Evolutionary conservation across 1,140 invertebrate genomes (phyloP).

Genomic region (Antheraea mylitta): DNA sequence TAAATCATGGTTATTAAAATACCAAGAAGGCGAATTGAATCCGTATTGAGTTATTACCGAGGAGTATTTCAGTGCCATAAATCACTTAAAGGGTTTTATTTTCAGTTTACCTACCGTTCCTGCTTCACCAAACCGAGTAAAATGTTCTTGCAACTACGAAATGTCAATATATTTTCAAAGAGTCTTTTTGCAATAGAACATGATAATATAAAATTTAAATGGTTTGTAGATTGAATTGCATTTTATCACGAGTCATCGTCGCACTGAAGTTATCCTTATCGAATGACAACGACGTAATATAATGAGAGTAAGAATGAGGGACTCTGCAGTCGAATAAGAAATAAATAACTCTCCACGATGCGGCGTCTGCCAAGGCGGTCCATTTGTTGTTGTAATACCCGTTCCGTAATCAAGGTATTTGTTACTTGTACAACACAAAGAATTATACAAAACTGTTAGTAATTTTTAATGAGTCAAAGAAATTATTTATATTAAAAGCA

Average conservation of each 20-base stretch:
- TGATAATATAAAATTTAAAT: background rate
- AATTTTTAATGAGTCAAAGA: background rate
- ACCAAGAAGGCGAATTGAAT: no score
- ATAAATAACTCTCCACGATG: constrained; percentile 44
- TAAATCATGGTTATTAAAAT: no score
- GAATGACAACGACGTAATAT: background rate
- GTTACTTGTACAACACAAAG: background rate
- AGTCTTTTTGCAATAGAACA: background rate
- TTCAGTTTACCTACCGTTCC: constrained; percentile 2
- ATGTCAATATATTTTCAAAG: background rate
- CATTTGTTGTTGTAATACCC: constrained; percentile 49
- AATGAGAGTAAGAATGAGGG: background rate
- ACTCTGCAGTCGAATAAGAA: constrained; percentile 43
- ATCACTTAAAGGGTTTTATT: constrained; percentile 13
- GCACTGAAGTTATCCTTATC: background rate
- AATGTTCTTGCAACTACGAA: background rate
- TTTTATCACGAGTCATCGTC: constrained; percentile 1
- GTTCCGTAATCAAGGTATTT: constrained; percentile 17
- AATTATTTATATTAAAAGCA: no score
- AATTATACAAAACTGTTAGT: constrained; percentile 17
- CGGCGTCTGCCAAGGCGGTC: constrained; percentile 52
- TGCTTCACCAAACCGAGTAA: background rate
- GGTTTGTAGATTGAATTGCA: background rate
- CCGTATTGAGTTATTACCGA: no score
- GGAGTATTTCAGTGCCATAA: background rate